Evolutionary conservation across 1,140 invertebrate genomes (phyloP), one percentile per base, ranked within the genome.

Genomic region (Tribolium madens): DNA sequence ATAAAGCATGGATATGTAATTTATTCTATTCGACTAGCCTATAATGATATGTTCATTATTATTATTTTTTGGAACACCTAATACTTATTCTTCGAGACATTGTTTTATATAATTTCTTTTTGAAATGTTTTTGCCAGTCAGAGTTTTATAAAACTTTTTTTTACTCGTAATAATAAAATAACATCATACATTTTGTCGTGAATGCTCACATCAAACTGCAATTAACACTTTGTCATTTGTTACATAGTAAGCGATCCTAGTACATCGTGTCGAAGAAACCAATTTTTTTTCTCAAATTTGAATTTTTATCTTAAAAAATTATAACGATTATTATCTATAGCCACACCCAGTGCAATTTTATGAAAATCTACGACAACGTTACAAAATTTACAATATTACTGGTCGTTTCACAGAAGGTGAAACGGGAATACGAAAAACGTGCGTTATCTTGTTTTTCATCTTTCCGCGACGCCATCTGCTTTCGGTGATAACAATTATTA

Each of bases 381-480:
- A 82, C 77, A 83, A 83, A 82, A 81, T 83, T 77, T 83, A 82
- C 81, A 82, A 77, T 60, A 48, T 68, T 57, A 73, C 74, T 64
- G 52, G 53, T 76, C 74, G 68, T 78, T 78, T 76, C 31, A 36
- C 68, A 71, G 47, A 69, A 4, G 64, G 14, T 10, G 33, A 10
- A 15, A n/a, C 68, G 47, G 47, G 15, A 71, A 50, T 9, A 50
- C 14, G 36, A 13, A 3, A 14, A 47, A 71, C 47, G 68, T 71
- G 68, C 68, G n/a, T 47, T 33, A 71, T 71, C 47, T 17, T n/a
- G 47, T 33, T 48, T 6, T 15, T 12, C 57, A 14, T 64, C 26
- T 33, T 64, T 12, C 15, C 57, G 57, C 57, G 12, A 26, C 57
- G 21, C 26, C 57, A 64, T 64, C 57, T 64, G 57, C 57, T 64